Evolutionary conservation across 2,797 vertebrate species (phyloP).

Genomic region (Anabas testudineus): DNA sequence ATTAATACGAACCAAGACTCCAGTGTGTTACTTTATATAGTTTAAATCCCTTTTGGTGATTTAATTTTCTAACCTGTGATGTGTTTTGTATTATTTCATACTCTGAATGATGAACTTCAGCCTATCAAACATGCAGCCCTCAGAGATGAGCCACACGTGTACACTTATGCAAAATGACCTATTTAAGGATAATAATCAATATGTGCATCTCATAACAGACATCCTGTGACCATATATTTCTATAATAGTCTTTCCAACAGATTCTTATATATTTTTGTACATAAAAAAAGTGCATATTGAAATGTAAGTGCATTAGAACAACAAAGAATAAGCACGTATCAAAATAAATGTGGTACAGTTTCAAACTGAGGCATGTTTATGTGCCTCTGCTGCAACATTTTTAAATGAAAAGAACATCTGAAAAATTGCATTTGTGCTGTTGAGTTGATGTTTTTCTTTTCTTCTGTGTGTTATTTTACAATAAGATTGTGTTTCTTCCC

Average conservation of each 20-base stretch:
- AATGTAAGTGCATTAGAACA: not conserved
- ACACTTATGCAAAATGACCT: not conserved
- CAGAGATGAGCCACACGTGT: not conserved
- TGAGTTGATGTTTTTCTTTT: not conserved
- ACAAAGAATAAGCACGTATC: not conserved
- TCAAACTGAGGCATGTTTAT: constrained; percentile 4
- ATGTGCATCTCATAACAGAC: not conserved
- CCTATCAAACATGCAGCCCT: not conserved
- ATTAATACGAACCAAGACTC: not conserved
- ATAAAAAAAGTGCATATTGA: not conserved
- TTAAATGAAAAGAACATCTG: constrained; percentile 7
- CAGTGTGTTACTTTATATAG: not conserved
- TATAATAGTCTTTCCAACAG: not conserved
- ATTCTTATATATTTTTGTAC: no score
- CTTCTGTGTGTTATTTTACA: not conserved
- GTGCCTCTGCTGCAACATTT: not conserved
- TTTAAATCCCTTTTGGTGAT: not conserved
- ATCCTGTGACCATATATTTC: not conserved
- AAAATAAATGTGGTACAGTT: not conserved
- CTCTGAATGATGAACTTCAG: not conserved
- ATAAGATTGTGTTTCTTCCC: no score
- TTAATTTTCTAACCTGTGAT: not conserved
- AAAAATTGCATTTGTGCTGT: constrained; percentile 1
- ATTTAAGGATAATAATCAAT: not conserved
- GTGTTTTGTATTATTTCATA: not conserved